A percentile compares a stretch with the other conserved stretches of the same genome.
These are phyloP conservation scores for Drosophila percnosoma DNA, from an alignment of 2,888 invertebrate genomes.

Conservation along the genomic window DNA sequence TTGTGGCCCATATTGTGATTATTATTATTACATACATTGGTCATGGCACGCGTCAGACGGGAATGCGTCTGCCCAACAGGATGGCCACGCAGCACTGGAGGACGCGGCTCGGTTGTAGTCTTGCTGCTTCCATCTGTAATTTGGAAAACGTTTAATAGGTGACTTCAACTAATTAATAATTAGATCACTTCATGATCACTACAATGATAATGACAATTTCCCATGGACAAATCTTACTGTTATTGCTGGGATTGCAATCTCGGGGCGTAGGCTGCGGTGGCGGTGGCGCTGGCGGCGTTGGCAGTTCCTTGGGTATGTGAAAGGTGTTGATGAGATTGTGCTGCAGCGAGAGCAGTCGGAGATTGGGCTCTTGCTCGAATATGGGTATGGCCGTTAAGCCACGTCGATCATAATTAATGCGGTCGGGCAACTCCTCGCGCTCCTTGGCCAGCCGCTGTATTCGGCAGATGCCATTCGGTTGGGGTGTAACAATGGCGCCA, in stretches of 20 bases:
- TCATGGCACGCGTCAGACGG: slow-evolving; percentile 63
- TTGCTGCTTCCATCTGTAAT: slow-evolving; percentile 14
- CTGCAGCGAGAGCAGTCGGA: slow-evolving; percentile 94
- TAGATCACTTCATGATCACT: not conserved
- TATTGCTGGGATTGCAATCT: slow-evolving; percentile 35
- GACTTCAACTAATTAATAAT: not conserved
- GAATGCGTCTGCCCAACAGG: slow-evolving; percentile 26
- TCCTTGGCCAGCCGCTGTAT: slow-evolving; percentile 90
- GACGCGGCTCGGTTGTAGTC: slow-evolving; percentile 17
- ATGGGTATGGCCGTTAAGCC: slow-evolving; percentile 93
- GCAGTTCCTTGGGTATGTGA: slow-evolving; percentile 83
- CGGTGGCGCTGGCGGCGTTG: slow-evolving; percentile 35
- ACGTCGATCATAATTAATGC: slow-evolving; percentile 94
- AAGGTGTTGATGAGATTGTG: slow-evolving; percentile 92
- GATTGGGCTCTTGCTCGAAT: slow-evolving; percentile 92
- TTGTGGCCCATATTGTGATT: slow-evolving; percentile 16
- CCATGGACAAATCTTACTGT: slow-evolving; percentile 20
- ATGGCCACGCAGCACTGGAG: slow-evolving; percentile 49
- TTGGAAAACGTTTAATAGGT: not conserved
- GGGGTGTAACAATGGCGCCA: slow-evolving; percentile 76
- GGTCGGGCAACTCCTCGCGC: slow-evolving; percentile 93
- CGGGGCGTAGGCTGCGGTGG: slow-evolving; percentile 45
- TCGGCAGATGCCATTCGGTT: slow-evolving; percentile 86
- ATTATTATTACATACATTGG: slow-evolving; percentile 44
- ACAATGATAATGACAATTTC: not conserved